phyloP scores from a whole-genome alignment of 2,113 vertebrate species.

The Spea multiplicata region DNA sequence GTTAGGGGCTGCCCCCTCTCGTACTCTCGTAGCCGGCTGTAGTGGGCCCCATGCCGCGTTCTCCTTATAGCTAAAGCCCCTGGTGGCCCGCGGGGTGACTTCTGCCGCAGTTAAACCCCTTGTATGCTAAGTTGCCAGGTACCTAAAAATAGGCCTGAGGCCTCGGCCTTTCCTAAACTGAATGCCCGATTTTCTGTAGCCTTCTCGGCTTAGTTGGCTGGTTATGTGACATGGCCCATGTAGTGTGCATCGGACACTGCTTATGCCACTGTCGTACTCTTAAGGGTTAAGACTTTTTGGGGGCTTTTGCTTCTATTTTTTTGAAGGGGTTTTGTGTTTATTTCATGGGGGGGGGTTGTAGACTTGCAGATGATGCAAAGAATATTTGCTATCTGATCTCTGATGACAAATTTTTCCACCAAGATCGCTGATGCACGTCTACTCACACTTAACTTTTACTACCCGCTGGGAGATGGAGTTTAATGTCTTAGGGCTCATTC shows the following conservation, averaged over 20 bases:
- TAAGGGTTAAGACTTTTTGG: no score
- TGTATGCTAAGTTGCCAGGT: background rate
- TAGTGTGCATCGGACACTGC: background rate
- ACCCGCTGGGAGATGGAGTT: no score
- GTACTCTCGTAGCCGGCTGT: background rate
- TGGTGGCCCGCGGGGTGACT: background rate
- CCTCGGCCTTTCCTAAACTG: background rate
- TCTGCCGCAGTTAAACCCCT: background rate
- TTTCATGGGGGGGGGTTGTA: background rate
- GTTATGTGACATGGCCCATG: background rate
- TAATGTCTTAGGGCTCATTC: no score
- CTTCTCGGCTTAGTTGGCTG: background rate
- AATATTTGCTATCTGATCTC: constrained; percentile 86
- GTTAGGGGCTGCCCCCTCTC: background rate
- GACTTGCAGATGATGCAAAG: constrained; percentile 80
- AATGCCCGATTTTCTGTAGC: background rate
- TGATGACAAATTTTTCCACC: constrained; percentile 81
- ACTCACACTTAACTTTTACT: no score
- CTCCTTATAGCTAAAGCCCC: background rate
- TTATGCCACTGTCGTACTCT: background rate
- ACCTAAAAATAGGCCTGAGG: background rate
- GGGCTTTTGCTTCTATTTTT: no score
- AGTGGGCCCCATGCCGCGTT: background rate
- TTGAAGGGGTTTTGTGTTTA: no score
- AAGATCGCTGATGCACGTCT: constrained; percentile 93